Base-by-base conservation (phyloP, 2,797 vertebrate genomes). In the Aeoliscus strigatus region DNA sequence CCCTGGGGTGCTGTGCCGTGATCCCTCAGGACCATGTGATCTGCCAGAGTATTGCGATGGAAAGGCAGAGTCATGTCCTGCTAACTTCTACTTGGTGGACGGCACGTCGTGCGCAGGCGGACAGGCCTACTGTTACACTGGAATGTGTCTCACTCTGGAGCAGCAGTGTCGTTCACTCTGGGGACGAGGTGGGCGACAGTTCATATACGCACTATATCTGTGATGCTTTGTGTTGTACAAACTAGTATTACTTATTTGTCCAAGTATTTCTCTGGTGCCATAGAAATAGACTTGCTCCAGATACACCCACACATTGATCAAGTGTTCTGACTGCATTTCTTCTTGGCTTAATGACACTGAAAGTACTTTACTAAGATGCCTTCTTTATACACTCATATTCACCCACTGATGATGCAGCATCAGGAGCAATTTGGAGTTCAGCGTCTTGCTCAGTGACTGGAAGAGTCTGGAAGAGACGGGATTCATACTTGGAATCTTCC, bases 41-140 rank as follows among this genome's bases (percentile, higher is more conserved):
- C 90, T 99, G 14, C 90, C 96, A 0, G 96, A 99, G 66, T 92
- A 89, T 67, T 99, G 96, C 51, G 90, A 94, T 0, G 96, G 96
- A 17, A 79, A 86, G 65, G 88, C 90, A 0, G 90, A 96, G 0
- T 89, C 89, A 27, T 99, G 96, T 54, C 96, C 96, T 6, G 85
- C 88, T 54, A 97, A 99, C 76, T 94, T 93, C 38, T 98, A 94
- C 71, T 76, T 93, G 63, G 77, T 94, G 10, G 92, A 99, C 1
- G 96, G 96, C 3, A 80, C 88, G 1, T 60, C 84, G 1, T 99
- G 96, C 0, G 88, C 86, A 0, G 60, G 57, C 0, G 90, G 91
- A 5, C 76, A 26, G 39, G 96, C 94, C 3, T 98, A 92, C 72
- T 99, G 96, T 79, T 99, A 98, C 88, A 97, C 91, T 0, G 96